Percentiles rank a stretch among this genome's conserved stretches.
These are phyloP conservation scores for Macropus fuliginosus DNA, from an alignment of 2,797 vertebrate species.

Conservation along the genomic window DNA sequence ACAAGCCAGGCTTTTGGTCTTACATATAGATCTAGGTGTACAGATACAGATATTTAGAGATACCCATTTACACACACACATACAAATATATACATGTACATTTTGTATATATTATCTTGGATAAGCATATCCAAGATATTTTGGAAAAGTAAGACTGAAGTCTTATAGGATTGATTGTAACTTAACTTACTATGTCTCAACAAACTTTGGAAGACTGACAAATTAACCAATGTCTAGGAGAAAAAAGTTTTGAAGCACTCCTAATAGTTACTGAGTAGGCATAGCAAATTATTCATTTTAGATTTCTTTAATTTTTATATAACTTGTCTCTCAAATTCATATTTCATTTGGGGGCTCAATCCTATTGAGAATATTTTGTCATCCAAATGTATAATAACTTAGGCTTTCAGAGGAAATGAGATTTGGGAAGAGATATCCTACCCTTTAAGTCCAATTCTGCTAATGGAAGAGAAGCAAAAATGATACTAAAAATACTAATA, in stretches of 20 bases:
- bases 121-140: not conserved
- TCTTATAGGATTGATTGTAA: not conserved
- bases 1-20: not conserved
- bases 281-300: not conserved
- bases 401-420: not conserved
- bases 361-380: not conserved
- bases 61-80: too few relatives aligned
- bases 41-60: not conserved
- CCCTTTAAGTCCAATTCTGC: not conserved
- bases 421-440: not conserved
- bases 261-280: not conserved
- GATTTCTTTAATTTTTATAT: not conserved
- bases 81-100: too few relatives aligned
- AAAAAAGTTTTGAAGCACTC: not conserved
- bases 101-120: too few relatives aligned
- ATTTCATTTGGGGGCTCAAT: not conserved
- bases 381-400: not conserved
- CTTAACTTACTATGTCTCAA: not conserved
- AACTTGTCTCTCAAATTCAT: not conserved
- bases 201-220: not conserved
- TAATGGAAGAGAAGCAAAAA: not conserved
- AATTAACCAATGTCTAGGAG: not conserved
- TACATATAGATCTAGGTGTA: not conserved
- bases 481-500: not conserved
- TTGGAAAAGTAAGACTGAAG: not conserved